Conservation (phyloP, 2,888 invertebrate species). For the Orthosia cruda region DNA sequence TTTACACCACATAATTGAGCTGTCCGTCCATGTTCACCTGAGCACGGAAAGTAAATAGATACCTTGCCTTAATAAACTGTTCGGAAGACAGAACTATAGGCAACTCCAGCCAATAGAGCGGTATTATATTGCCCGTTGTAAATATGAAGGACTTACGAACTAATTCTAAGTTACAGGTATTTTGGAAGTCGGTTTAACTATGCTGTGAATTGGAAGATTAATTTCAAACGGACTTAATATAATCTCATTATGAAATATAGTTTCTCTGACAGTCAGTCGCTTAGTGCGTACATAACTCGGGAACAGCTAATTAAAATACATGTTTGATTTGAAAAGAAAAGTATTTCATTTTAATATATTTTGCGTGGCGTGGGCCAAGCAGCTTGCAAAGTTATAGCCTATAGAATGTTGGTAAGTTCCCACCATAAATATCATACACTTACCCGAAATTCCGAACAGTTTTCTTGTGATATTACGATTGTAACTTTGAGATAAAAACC, state of each 20-base stretch:
- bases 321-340: no score
- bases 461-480: no score
- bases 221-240: background rate
- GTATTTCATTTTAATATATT: background rate
- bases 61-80: slow-evolving; percentile 71
- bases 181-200: slow-evolving; percentile 1
- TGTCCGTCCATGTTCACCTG: slow-evolving; percentile 58
- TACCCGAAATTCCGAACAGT: no score
- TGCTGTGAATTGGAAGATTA: background rate
- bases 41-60: slow-evolving; percentile 59
- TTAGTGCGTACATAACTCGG: background rate
- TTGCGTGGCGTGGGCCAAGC: no score
- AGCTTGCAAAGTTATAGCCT: no score
- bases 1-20: slow-evolving; percentile 62
- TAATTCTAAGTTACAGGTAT: slow-evolving; percentile 50
- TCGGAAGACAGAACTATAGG: slow-evolving; percentile 65
- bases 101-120: slow-evolving; percentile 42
- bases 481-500: no score
- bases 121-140: slow-evolving; percentile 52
- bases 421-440: no score
- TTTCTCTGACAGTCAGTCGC: background rate
- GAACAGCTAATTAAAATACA: background rate
- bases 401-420: no score
- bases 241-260: background rate
- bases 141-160: slow-evolving; percentile 56